Base-by-base conservation (phyloP, 2,888 invertebrate genomes). In the Palloptera scutellata region DNA sequence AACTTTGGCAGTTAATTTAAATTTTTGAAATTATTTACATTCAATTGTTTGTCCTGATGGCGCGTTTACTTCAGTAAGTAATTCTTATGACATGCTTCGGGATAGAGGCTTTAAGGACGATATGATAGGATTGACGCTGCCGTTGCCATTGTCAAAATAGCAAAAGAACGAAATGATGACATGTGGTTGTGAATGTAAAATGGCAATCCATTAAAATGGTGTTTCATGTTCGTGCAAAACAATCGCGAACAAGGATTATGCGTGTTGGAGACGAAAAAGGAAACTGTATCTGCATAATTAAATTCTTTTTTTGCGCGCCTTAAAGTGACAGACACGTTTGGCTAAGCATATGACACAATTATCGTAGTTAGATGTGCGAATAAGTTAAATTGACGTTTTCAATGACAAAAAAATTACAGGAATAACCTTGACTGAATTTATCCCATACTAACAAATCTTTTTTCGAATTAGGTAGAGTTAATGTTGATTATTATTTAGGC, bases 151-250 rank as follows among this genome's bases (percentile, higher is more conserved):
- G 10, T n/a, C 15, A 15, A 52, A n/a, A 52, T n/a, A 48, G 48
- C 13, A n/a, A 15, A 17, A 54, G 11, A 3, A 13, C 20, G 13
- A 48, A n/a, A n/a, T 17, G 58, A 13, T 40, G n/a, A 42, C 42
- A 15, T 58, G 43, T 58, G 58, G 41, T 6, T 58, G 58, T 40
- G 43, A 41, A 9, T 58, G 58, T 19, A 11, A 19, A 43, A 43
- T 15, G 42, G 41, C 40, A 8, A 8, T n/a, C 13, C n/a, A 57
- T 13, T 6, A 58, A 58, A 58, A 13, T 60, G 13, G 19, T 60
- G 60, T 60, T 13, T n/a, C 13, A 45, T 43, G 60, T 60, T 43
- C 60, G 60, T 60, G 60, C 45, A 12, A 60, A 58, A 58, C 58
- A 58, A 58, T 10, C 30, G 48, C 60, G 43, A 58, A 19, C 43